Percentiles rank a stretch among this genome's conserved stretches.
These are phyloP conservation scores for Calliphora vicina DNA, from an alignment of 1,140 invertebrate genomes.

Conservation along the genomic window DNA sequence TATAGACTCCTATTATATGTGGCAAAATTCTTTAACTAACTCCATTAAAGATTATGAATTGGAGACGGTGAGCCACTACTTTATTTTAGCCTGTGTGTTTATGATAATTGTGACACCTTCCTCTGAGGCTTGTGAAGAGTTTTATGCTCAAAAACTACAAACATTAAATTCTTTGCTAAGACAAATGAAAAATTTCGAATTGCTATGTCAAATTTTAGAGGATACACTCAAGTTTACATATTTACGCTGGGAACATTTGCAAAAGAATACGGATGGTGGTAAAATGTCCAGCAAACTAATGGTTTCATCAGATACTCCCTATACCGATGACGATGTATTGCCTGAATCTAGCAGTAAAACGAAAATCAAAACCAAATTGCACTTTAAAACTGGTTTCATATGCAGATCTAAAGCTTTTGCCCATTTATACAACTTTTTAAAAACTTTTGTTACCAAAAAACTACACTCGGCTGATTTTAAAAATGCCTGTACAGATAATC, in stretches of 20 bases:
- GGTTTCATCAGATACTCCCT: conserved; percentile 8
- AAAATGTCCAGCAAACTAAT: neutral
- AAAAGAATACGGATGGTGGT: neutral
- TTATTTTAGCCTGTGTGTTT: conserved; percentile 46
- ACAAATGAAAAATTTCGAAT: conserved; percentile 48
- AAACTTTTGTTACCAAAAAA: conserved; percentile 55
- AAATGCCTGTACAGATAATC: conserved; percentile 42
- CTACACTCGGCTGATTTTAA: conserved; percentile 56
- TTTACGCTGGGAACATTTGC: conserved; percentile 56
- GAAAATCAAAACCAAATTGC: conserved; percentile 5
- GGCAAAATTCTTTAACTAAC: conserved; percentile 50
- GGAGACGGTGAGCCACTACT: conserved; percentile 50
- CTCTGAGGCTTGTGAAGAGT: conserved; percentile 29
- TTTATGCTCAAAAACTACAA: conserved; percentile 41
- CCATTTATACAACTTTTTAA: conserved; percentile 53
- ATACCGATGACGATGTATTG: conserved; percentile 35
- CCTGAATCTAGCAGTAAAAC: conserved; percentile 6
- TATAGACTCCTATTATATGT: conserved; percentile 47
- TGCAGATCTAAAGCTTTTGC: conserved; percentile 47
- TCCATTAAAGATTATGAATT: conserved; percentile 47
- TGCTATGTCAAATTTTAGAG: conserved; percentile 51
- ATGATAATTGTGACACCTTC: conserved; percentile 44
- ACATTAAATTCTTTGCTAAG: conserved; percentile 49
- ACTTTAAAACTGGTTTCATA: conserved; percentile 50
- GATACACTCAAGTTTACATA: conserved; percentile 57